These are phyloP conservation scores for Artibeus jamaicensis DNA, from an alignment of 2,797 vertebrate species.

Conservation along the genomic window DNA sequence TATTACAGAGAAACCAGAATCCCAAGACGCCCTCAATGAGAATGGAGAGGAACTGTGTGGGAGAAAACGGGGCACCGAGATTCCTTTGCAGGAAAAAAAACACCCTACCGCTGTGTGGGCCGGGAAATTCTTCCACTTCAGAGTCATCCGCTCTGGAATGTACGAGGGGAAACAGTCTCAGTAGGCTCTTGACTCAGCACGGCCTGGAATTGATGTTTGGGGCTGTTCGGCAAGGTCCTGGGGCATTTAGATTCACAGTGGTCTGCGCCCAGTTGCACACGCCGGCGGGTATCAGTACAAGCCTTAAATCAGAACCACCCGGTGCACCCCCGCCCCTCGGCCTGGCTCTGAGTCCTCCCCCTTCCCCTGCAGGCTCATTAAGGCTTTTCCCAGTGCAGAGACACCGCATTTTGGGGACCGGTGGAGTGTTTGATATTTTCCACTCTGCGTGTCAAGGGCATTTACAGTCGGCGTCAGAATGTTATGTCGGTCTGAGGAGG, in stretches of 20 bases:
- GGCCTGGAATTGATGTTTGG: constrained; percentile 54
- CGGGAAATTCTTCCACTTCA: constrained; percentile 54
- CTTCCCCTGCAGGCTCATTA: constrained; percentile 82
- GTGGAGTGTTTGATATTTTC: constrained; percentile 94
- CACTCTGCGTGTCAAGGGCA: constrained; percentile 96
- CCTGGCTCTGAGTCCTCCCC: constrained; percentile 51
- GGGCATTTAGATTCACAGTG: constrained; percentile 57
- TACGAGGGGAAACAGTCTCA: not conserved
- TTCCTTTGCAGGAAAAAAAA: not conserved
- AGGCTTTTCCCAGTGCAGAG: constrained; percentile 80
- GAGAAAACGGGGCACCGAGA: not conserved
- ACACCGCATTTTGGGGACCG: constrained; percentile 81
- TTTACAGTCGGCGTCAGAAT: constrained; percentile 99
- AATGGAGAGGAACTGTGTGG: not conserved
- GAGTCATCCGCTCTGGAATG: constrained; percentile 47
- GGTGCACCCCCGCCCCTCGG: constrained; percentile 55
- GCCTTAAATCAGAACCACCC: constrained; percentile 83
- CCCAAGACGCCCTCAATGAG: not conserved
- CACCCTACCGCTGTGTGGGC: constrained; percentile 35
- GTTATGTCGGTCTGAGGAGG: constrained; percentile 94
- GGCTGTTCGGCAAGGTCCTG: constrained; percentile 63
- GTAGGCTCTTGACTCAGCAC: constrained; percentile 68
- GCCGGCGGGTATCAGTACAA: constrained; percentile 50
- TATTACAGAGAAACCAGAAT: not conserved
- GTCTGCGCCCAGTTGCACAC: constrained; percentile 70